Evolutionary conservation across 2,797 vertebrate species (phyloP), one percentile per base, ranked within the genome.

Genomic region (Mycteria americana): DNA sequence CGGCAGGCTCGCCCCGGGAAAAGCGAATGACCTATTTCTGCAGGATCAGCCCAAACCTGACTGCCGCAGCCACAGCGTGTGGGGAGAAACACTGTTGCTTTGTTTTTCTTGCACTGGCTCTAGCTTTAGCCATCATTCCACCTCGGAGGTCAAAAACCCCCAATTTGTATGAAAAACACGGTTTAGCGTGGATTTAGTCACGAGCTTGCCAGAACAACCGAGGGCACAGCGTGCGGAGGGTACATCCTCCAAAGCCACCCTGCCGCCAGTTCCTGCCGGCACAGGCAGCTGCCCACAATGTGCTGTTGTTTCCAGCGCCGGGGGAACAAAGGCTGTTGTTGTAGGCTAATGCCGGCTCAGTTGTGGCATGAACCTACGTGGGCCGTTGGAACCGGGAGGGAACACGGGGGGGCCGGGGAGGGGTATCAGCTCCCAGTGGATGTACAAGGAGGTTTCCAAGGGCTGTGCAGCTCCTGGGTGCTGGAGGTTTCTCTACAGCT

Each of bases 261-360:
- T 0, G 33, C 92, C 21, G 51, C 86, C 76, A 74, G 6, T 3
- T 7, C 43, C 89, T 19, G 76, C 46, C 12, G 1, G 56, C 3
- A 8, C 53, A 5, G 77, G 74, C 83, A 93, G 89, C 93, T 86
- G 85, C 90, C 93, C 91, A 96, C 96, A 96, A 96, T 70, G 95
- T 37, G 11, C 89, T 51, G 7, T 96, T 96, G 96, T 97, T 87
- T 19, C 17, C 54, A 8, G 37, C 3, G 2, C 65, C 1, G 6
- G 16, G 1, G 18, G 53, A 92, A 97, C 96, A 97, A 97, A 95
- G 93, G 91, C 86, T 1, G 51, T 24, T 89, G 51, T 95, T 33
- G 75, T 41, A 56, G 88, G 41, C 74, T 96, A 79, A 95, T 85
- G 77, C 92, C 19, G 33, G 88, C 92, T 80, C 74, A 39, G 86